Evolutionary conservation across 1,140 invertebrate species (phyloP), one percentile per base, ranked within the genome.

Genomic region (Drosophila mayri): DNA sequence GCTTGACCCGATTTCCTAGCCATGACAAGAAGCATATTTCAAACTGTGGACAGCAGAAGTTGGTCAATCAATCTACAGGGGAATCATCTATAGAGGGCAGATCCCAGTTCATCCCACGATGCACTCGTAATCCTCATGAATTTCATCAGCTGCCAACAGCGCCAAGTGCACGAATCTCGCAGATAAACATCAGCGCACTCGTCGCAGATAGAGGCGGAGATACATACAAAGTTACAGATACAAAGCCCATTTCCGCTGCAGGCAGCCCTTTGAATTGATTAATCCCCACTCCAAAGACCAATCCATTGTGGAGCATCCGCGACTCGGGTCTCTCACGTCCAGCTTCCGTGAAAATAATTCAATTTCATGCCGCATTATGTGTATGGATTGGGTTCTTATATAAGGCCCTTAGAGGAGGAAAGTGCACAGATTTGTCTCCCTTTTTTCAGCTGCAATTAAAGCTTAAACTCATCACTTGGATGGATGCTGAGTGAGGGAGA

Each of bases 281-380:
- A 73, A 62, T 30, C 57, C 62, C 57, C 62, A 40, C 38, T 64
- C 20, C 28, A 40, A n/a, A 32, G 18, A 55, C 22, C 57, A 77
- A 68, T 64, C 58, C 32, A 57, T 80, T 81, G 64, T 71, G 61
- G 58, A 65, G 76, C 74, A 62, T 54, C 41, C 46, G 22, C 43
- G 25, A 49, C 66, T 57, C 11, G 12, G 57, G 18, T 71, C 43
- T 79, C 64, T 75, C 65, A 71, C 61, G 41, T 49, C 32, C 40
- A 64, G 76, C 83, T 88, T 88, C 83, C 83, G 83, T 58, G 52
- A 65, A 60, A 59, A 75, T 72, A 85, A 88, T 84, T 78, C 62
- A 88, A 88, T 90, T 87, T 84, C 73, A 88, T 75, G 80, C 46
- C 47, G 47, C 76, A 80, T 83, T 87, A 76, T 58, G 44, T 43